phyloP scores from a whole-genome alignment of 2,888 invertebrate genomes.

The Erynnis tages region DNA sequence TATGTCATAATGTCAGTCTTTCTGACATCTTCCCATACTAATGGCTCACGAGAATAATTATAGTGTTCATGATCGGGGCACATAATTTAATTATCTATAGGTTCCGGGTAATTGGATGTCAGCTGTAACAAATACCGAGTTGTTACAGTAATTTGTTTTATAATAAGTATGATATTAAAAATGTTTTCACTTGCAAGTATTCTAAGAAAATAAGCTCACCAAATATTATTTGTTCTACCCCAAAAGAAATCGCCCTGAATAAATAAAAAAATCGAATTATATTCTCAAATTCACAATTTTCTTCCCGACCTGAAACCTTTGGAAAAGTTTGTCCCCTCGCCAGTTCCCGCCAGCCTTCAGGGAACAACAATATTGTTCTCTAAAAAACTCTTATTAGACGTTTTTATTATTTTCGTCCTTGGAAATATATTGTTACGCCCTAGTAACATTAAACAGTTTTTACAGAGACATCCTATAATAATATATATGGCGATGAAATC shows the following conservation, averaged over 20 bases:
- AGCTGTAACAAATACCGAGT: too few species aligned
- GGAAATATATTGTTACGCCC: conserved; percentile 12
- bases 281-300: conserved; percentile 17
- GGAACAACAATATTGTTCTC: conserved; percentile 22
- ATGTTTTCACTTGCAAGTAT: background rate
- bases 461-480: too few species aligned
- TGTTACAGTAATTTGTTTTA: too few species aligned
- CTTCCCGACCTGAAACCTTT: conserved; percentile 14
- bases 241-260: conserved; percentile 7
- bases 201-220: background rate
- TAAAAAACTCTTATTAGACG: conserved; percentile 20
- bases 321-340: conserved; percentile 18
- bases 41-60: too few species aligned
- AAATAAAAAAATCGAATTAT: conserved; percentile 17
- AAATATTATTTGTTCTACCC: background rate
- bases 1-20: too few species aligned
- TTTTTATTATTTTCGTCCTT: conserved; percentile 7
- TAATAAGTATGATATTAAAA: background rate
- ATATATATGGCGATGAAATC: too few species aligned
- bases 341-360: conserved; percentile 7
- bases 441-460: too few species aligned
- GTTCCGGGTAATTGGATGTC: too few species aligned
- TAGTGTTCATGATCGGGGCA: too few species aligned
- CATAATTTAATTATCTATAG: too few species aligned
- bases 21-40: too few species aligned